Evolutionary conservation across 2,113 vertebrate genomes (phyloP).

Genomic region (Carassius auratus): DNA sequence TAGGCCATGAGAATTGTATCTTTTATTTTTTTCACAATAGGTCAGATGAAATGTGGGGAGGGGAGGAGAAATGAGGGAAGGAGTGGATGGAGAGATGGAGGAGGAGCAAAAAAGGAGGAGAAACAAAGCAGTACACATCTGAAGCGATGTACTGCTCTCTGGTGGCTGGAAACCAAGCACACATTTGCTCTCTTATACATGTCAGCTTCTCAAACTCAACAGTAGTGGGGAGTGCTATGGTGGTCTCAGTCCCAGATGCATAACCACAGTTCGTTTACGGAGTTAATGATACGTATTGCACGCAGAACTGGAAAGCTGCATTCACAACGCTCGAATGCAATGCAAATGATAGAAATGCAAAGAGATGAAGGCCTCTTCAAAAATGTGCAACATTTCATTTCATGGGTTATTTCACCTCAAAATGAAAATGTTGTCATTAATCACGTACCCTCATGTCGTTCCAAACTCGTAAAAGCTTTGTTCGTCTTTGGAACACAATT

Average conservation of each 20-base stretch:
- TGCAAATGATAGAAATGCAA: not conserved
- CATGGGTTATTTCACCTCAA: no score
- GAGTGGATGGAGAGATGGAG: slow-evolving; percentile 15
- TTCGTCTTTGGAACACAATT: no score
- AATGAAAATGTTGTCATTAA: no score
- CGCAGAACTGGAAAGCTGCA: not conserved
- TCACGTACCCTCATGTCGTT: no score
- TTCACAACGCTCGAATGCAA: not conserved
- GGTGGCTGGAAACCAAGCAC: slow-evolving; percentile 43
- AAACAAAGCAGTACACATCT: not conserved
- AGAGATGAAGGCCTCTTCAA: not conserved
- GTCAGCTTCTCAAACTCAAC: slow-evolving; percentile 11
- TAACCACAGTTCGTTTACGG: not conserved
- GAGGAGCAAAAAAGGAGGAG: not conserved
- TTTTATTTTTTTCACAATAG: slow-evolving; percentile 51
- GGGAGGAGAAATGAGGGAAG: slow-evolving; percentile 35
- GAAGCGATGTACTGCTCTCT: slow-evolving; percentile 62
- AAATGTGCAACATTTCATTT: not conserved
- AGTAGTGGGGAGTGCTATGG: not conserved
- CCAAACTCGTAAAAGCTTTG: no score
- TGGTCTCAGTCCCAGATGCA: not conserved
- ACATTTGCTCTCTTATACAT: slow-evolving; percentile 34
- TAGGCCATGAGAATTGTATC: slow-evolving; percentile 70
- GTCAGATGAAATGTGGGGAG: slow-evolving; percentile 53
- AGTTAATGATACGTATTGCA: not conserved